Percentiles rank a stretch among this genome's conserved stretches.
Conservation (phyloP, 2,888 invertebrate species). For the Mystacides longicornis region DNA sequence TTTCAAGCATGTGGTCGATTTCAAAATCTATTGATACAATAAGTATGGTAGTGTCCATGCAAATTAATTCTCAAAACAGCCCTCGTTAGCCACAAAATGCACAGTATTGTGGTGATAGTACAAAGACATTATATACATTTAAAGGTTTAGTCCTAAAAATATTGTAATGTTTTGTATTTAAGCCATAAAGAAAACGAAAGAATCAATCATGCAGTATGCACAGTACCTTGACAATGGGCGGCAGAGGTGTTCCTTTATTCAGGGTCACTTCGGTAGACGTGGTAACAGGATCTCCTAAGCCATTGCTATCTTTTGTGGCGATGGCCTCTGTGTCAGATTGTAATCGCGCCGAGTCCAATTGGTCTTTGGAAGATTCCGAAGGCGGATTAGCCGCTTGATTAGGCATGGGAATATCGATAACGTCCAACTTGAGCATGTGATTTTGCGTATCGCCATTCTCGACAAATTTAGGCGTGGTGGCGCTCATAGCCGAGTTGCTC, state of each 20-base stretch:
- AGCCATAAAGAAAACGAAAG: no score
- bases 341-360: constrained; percentile 26
- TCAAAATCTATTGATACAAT: no score
- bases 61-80: no score
- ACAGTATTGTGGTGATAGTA: no score
- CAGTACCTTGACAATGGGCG: constrained; percentile 32
- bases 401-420: constrained; percentile 68
- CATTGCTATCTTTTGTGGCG: constrained; percentile 16
- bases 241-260: constrained; percentile 25
- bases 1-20: no score
- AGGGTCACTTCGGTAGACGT: constrained; percentile 3
- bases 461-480: constrained; percentile 30
- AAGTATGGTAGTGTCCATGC: no score
- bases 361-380: constrained; percentile 20
- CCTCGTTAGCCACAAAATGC: no score
- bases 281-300: constrained; percentile 19
- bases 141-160: no score
- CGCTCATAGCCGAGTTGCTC: constrained; percentile 18
- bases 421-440: constrained; percentile 40
- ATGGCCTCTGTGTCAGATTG: constrained; percentile 25
- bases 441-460: constrained; percentile 37
- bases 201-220: no score
- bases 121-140: no score
- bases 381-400: constrained; percentile 24
- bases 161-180: no score